Percentiles rank a stretch among this genome's conserved stretches.
These are phyloP conservation scores for Drosophila bipectinata DNA, from an alignment of 1,140 invertebrate species.

Conservation along the genomic window DNA sequence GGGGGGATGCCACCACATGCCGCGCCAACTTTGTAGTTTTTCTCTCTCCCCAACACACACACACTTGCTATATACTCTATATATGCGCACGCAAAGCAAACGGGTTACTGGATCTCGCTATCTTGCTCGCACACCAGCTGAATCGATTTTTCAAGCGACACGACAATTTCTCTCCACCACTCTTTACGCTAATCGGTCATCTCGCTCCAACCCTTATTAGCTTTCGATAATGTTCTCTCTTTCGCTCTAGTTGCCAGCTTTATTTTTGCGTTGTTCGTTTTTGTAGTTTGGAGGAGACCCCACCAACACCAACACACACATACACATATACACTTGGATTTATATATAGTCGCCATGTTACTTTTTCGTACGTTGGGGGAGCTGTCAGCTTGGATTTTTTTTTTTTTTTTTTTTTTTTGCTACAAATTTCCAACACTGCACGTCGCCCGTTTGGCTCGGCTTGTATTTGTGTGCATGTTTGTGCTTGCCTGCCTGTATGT, in stretches of 20 bases:
- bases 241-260: conserved; percentile 27
- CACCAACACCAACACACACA: conserved; percentile 22
- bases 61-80: conserved; percentile 10
- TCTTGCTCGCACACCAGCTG: conserved; percentile 60
- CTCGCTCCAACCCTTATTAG: conserved; percentile 25
- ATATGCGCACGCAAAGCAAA: conserved; percentile 69
- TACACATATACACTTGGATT: conserved; percentile 23
- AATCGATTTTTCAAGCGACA: conserved; percentile 78
- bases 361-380: conserved; percentile 74
- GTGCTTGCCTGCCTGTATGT: conserved; percentile 37
- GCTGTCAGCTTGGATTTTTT: conserved; percentile 78
- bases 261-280: conserved; percentile 66
- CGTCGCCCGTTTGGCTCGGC: conserved; percentile 46
- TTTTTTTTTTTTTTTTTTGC: conserved; percentile 17
- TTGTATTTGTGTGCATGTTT: conserved; percentile 2
- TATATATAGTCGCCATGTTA: conserved; percentile 67
- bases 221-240: conserved; percentile 21
- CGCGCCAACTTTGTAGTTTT: conserved; percentile 74
- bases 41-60: conserved; percentile 41
- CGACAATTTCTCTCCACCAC: conserved; percentile 71
- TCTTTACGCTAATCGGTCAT: conserved; percentile 28
- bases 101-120: conserved; percentile 64
- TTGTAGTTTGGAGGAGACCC: conserved; percentile 41
- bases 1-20: conserved; percentile 65
- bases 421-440: conserved; percentile 55